Base-by-base conservation (phyloP, 1,140 invertebrate genomes). In the Liolophura sinensis region DNA sequence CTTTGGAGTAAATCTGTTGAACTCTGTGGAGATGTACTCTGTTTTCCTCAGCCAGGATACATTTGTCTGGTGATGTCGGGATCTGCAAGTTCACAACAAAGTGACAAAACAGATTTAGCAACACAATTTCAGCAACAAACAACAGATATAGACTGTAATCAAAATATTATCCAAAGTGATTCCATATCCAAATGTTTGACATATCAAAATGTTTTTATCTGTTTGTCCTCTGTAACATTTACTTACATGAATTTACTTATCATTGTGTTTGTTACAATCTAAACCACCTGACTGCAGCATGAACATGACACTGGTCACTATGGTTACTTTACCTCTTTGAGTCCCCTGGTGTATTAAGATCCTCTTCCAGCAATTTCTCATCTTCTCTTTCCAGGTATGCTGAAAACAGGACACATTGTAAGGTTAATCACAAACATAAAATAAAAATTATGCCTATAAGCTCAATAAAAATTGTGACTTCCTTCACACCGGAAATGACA, bases 1-100 rank as follows among this genome's bases (percentile, higher is more conserved):
- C 74, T 91, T 94, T 83, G 94, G 94, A 47, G 72, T 95, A 83
- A 97, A 99, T 73, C 97, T 88, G 40, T 96, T 98, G 78, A 96
- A 96, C 87, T 99, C 97, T 31, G 97, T 85, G 6, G 97, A 98
- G 80, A 99, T 99, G 82, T 99, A 99, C 84, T 99, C 97, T 0
- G 97, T 99, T 78, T 97, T 91, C 60, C 97, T 66, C 59, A 83
- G 63, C 81, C 81, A 84, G 16, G 80, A 83, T 18, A 82, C 81
- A 70, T 75, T 80, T 55, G 73, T 80, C 49, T 77, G 78, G 66
- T 82, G 77, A 86, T 97, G 94, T 12, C 92, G 87, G 20, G 87
- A 87, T 59, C 85, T 83, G 66, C 62, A 74, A 74, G 12, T 24
- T 52, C 22, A 31, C 1, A 62, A n/a, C n/a, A n/a, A n/a, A n/a